These are phyloP conservation scores for Guaruba guarouba DNA, from an alignment of 2,113 vertebrate genomes.

Conservation along the genomic window DNA sequence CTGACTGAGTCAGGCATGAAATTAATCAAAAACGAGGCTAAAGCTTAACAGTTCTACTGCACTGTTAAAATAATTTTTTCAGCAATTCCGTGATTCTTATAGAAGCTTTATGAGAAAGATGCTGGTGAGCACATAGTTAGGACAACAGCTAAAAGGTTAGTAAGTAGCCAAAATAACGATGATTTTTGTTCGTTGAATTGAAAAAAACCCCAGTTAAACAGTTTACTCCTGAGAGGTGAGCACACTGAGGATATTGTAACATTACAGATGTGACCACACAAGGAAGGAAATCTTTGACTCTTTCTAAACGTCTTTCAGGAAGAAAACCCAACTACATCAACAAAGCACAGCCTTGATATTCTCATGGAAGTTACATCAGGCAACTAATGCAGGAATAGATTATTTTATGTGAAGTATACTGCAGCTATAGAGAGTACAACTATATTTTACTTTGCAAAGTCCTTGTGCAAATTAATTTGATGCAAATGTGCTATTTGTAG, in stretches of 20 bases:
- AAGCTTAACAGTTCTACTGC: constrained; percentile 80
- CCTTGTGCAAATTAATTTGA: background rate
- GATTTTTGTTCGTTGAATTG: background rate
- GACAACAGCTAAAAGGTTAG: background rate
- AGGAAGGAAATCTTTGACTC: background rate
- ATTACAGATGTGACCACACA: background rate
- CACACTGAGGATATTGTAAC: background rate
- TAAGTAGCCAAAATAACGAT: constrained; percentile 26
- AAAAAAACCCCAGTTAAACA: background rate
- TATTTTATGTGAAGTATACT: background rate
- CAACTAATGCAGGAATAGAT: background rate
- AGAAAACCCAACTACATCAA: background rate
- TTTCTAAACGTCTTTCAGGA: background rate
- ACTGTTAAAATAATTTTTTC: constrained; percentile 78
- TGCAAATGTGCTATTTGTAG: background rate
- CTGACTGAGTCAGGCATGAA: constrained; percentile 90
- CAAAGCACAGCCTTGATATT: background rate
- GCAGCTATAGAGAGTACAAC: background rate
- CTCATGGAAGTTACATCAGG: background rate
- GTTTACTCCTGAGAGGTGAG: background rate
- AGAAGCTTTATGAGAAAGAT: constrained; percentile 57
- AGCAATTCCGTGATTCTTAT: constrained; percentile 62
- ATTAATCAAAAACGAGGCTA: constrained; percentile 90
- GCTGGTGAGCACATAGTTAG: constrained; percentile 7
- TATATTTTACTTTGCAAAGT: background rate